phyloP scores from a whole-genome alignment of 2,888 invertebrate genomes.

The Ochlodes sylvanus region DNA sequence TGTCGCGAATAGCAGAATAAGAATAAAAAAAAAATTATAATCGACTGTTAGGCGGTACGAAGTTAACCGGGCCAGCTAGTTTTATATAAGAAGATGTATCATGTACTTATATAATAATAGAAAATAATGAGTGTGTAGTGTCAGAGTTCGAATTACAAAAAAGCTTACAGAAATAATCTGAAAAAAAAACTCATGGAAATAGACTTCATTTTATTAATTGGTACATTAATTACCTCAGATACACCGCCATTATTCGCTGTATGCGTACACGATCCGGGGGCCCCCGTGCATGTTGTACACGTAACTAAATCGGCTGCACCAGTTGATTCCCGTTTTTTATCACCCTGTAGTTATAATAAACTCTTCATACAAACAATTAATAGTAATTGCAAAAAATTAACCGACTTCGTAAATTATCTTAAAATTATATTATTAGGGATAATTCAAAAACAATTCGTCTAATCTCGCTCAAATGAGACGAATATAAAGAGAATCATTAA shows the following conservation, averaged over 20 bases:
- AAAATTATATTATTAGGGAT: too few relatives aligned
- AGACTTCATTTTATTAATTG: background rate
- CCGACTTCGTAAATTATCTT: too few relatives aligned
- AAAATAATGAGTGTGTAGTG: background rate
- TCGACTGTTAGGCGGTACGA: too few relatives aligned
- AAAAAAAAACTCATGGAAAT: background rate
- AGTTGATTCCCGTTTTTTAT: constrained; percentile 92
- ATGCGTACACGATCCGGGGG: constrained; percentile 93
- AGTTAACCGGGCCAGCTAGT: too few relatives aligned
- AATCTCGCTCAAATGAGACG: too few relatives aligned
- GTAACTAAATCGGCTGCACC: constrained; percentile 93
- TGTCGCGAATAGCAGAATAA: too few relatives aligned
- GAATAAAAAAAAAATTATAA: too few relatives aligned
- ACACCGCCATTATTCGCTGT: constrained; percentile 95
- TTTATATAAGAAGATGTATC: too few relatives aligned
- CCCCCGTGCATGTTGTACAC: constrained; percentile 90
- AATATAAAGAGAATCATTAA: too few relatives aligned
- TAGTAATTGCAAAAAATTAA: too few relatives aligned
- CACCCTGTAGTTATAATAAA: constrained; percentile 84
- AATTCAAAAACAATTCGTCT: too few relatives aligned
- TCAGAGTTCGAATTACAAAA: background rate
- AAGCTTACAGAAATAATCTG: constrained; percentile 11
- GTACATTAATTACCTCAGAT: constrained; percentile 87
- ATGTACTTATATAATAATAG: background rate
- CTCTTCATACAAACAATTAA: background rate